Base-by-base conservation (phyloP, 2,797 vertebrate genomes). In the Pangasius djambal region DNA sequence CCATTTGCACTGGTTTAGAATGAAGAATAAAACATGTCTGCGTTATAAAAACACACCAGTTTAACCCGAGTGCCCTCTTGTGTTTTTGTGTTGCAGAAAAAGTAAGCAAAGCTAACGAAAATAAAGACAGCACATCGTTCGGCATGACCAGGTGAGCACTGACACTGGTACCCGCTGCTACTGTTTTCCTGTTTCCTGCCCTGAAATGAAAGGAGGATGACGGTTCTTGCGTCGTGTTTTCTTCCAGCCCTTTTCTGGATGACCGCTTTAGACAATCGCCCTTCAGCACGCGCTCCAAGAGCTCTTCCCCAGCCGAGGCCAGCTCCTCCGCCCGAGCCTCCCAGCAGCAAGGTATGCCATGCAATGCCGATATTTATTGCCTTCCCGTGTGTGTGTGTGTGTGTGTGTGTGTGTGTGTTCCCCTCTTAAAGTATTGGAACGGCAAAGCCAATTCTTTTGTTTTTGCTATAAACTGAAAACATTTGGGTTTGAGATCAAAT, bases 191-290 rank as follows among this genome's bases (percentile, higher is more conserved):
- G 25, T 85, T 69, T 52, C 34, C 63, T 48, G 65, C 63, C 44
- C 63, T 52, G 44, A 70, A 52, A 69, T 85, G 63, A 70, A 55
- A 65, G 22, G 2, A 65, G 40, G 69, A 7, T 75, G 70, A 75
- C 1, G 12, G 7, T 75, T 86, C 28, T 37, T 70, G 52, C 70
- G 4, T 65, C 44, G 50, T 9, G 15, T 55, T 65, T 77, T 65
- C 57, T 74, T 86, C 79, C 94, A 99, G 98, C 96, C 97, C 98
- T 86, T 99, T 97, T 95, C 97, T 99, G 95, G 98, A 99, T 93
- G 98, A 99, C 92, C 96, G 97, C 88, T 99, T 98, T 96, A 98
- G 98, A 99, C 98, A 99, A 99, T 99, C 98, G 96, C 98, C 98
- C 37, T 99, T 98, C 95, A 97, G 97, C 96, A 97, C 96, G 92